A percentile compares a stretch with the other conserved stretches of the same genome.
These are phyloP conservation scores for Diachasmimorpha longicaudata DNA, from an alignment of 1,140 invertebrate genomes.

Conservation along the genomic window DNA sequence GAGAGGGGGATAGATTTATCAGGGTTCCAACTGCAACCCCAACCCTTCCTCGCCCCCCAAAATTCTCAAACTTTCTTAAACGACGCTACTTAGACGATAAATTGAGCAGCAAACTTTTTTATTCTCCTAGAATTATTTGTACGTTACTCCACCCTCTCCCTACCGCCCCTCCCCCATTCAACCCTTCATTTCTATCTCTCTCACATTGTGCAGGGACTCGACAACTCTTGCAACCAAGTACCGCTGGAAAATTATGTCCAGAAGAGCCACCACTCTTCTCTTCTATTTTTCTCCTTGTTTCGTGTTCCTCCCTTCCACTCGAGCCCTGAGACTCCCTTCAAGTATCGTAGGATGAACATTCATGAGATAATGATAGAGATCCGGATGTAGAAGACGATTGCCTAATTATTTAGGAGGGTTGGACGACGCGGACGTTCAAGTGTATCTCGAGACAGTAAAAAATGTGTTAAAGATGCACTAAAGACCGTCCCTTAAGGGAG, in stretches of 20 bases:
- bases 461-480: too few relatives aligned
- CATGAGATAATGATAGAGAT: not conserved
- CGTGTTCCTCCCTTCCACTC: not conserved
- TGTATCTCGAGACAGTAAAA: too few relatives aligned
- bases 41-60: not conserved
- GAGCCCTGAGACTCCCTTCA: not conserved
- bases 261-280: not conserved
- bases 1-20: not conserved
- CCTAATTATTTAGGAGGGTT: not conserved
- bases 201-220: not conserved
- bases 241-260: not conserved
- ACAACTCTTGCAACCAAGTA: not conserved
- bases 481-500: too few relatives aligned
- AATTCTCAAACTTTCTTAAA: slow-evolving; percentile 50
- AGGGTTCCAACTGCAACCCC: too few relatives aligned
- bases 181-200: not conserved
- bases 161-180: not conserved
- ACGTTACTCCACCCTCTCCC: not conserved
- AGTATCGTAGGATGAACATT: not conserved
- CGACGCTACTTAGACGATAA: slow-evolving; percentile 56
- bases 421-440: too few relatives aligned
- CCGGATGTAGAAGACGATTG: not conserved
- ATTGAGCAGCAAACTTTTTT: slow-evolving; percentile 50
- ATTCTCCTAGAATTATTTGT: slow-evolving; percentile 26
- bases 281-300: not conserved